Base-by-base conservation (phyloP, 1,140 invertebrate genomes). In the Conus ventricosus region DNA sequence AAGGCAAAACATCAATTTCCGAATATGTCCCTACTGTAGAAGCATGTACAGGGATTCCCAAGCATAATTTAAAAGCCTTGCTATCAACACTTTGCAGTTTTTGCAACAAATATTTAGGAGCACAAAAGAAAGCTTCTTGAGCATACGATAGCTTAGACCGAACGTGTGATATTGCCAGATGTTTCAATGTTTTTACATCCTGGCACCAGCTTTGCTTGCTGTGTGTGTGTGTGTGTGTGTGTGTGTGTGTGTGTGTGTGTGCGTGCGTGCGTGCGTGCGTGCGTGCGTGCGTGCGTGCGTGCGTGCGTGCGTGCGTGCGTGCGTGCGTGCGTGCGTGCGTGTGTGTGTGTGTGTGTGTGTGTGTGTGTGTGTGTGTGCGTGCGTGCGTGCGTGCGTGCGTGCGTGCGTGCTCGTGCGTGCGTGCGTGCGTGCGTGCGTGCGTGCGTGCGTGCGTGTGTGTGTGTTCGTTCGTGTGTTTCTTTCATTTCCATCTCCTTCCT, bases 301-400 rank as follows among this genome's bases (percentile, higher is more conserved):
- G 39, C 55, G 81, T 83, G 81, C 15, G 53, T 83, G 81, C 23
- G 81, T 85, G 57, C 27, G 84, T 67, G 84, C 67, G 84, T 27
- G 84, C 54, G 84, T 67, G 84, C 54, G 71, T 87, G 71, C 54
- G 67, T 87, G 71, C 55, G 54, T 80, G 57, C 71, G 67, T 39
- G 39, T 53, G 53, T 55, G 53, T 84, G 82, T 23, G 57, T 23
- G 82, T 23, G 82, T 71, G 17, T 55, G 6, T 51, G 17, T 82
- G 23, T 82, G 39, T 82, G 10, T 71, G 81, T 83, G 81, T 83
- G 81, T 83, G 81, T 51, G 81, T 83, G 81, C 5, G 55, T 84
- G 83, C 7, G 54, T 84, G 83, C 1, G n/a, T 57, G n/a, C 7
- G 54, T 85, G n/a, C 13, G 84, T 85, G 80, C 80, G 57, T 63